Evolutionary conservation across 2,797 vertebrate genomes (phyloP), one percentile per base, ranked within the genome.

Genomic region (Onychomys arenicola): DNA sequence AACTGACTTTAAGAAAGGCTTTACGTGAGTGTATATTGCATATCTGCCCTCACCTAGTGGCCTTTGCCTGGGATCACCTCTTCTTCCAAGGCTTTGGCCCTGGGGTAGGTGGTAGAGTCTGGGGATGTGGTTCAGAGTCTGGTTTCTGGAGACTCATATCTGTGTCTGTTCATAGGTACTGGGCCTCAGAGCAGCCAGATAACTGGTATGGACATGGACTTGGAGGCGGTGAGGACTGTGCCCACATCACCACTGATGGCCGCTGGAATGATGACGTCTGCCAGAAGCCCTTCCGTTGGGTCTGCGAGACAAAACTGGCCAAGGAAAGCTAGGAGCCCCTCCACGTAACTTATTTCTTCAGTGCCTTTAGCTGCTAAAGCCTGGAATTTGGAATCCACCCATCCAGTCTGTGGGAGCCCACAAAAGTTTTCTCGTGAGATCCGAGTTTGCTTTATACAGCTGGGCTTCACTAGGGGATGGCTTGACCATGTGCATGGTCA

Each of bases 261-360:
- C 98, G 92, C 10, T 98, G 99, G 92, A 99, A 99, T 0, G 98
- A 99, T 12, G 80, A 98, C 0, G 98, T 99, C 63, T 99, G 99
- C 96, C 92, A 81, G 84, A 82, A 46, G 0, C 43, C 0, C 32
- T 65, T 98, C 71, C 97, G 95, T 61, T 99, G 94, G 98, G 96
- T 99, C 88, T 99, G 99, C 4, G 99, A 99, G 98, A 97, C 90
- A 10, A 19, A 63, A 46, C 84, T 91, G 61, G 25, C 27, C 80
- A 49, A 27, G 61, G 25, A 19, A 0, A 13, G 37, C 27, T 73
- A 57, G 49, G 14, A 1, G 9, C 23, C 27, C 4, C 14, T 29
- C 25, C 49, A 12, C 49, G 23, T 73, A 57, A 87, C 10, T 57
- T 75, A 12, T 43, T 29, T 40, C 69, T 75, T 71, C 27, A 13